Conservation (phyloP, 1,140 invertebrate genomes). For the Drosophila pseudoobscura region DNA sequence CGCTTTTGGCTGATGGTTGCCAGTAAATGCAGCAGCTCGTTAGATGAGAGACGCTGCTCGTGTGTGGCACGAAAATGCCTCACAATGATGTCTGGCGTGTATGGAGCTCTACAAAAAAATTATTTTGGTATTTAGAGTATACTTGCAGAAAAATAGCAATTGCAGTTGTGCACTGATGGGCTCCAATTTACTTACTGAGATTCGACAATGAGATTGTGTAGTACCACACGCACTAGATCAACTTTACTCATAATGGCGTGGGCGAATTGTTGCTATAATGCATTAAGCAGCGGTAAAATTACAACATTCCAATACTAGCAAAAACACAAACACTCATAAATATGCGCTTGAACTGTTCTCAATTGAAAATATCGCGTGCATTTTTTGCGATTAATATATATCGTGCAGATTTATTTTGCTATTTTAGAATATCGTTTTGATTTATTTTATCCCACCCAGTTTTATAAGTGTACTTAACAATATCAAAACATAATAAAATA, state of each 20-base stretch:
- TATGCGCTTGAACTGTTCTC: too few relatives aligned
- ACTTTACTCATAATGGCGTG: slow-evolving; percentile 27
- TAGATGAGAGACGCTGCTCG: slow-evolving; percentile 47
- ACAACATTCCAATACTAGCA: too few relatives aligned
- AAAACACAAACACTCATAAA: too few relatives aligned
- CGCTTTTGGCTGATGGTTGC: slow-evolving; percentile 63
- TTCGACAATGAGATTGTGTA: slow-evolving; percentile 53
- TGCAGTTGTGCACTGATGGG: neutral
- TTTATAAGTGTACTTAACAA: too few relatives aligned
- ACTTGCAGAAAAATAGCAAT: too few relatives aligned
- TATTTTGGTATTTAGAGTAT: neutral
- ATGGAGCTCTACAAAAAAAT: slow-evolving; percentile 38
- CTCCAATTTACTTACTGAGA: slow-evolving; percentile 49
- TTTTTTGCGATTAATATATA: too few relatives aligned
- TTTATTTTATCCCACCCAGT: too few relatives aligned
- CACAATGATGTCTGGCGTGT: slow-evolving; percentile 61
- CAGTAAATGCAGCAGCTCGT: slow-evolving; percentile 57
- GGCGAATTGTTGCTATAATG: slow-evolving; percentile 39
- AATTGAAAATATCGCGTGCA: too few relatives aligned
- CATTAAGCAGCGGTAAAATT: neutral
- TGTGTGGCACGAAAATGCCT: slow-evolving; percentile 63
- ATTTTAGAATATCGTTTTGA: too few relatives aligned
- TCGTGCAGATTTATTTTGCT: too few relatives aligned
- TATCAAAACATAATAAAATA: too few relatives aligned
- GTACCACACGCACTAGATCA: slow-evolving; percentile 55